A percentile compares a stretch with the other conserved stretches of the same genome.
Evolutionary conservation across 2,797 vertebrate species (phyloP).

Genomic region (Dipus sagitta): DNA sequence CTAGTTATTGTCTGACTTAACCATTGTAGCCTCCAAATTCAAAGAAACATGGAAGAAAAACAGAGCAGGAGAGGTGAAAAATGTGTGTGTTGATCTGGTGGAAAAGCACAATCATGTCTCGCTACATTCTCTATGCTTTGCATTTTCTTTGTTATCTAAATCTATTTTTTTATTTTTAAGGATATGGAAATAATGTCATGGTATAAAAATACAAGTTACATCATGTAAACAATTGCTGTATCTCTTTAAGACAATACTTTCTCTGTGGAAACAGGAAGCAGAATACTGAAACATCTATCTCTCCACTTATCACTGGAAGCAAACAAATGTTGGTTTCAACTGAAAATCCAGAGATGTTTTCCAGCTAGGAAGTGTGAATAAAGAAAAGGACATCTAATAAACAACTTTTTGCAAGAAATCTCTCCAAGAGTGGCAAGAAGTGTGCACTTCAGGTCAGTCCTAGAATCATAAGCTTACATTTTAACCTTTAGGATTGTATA

Average conservation of each 20-base stretch:
- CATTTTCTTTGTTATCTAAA: conserved; percentile 40
- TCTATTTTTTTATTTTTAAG: conserved; percentile 28
- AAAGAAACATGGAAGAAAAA: conserved; percentile 28
- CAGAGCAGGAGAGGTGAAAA: background rate
- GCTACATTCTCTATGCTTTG: conserved; percentile 6
- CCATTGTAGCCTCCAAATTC: conserved; percentile 42
- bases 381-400: conserved; percentile 3
- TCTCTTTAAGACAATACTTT: conserved; percentile 1
- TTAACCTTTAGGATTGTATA: background rate
- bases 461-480: background rate
- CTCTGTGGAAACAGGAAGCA: background rate
- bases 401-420: background rate
- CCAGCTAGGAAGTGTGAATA: background rate
- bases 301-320: conserved; percentile 24
- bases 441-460: background rate
- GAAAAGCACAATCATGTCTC: background rate
- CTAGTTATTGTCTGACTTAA: conserved; percentile 69
- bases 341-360: conserved; percentile 23
- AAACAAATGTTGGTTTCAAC: background rate
- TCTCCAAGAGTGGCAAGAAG: background rate
- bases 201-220: conserved; percentile 48
- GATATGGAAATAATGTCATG: conserved; percentile 55
- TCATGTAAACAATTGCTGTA: conserved; percentile 26
- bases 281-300: background rate
- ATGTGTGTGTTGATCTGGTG: conserved; percentile 47